Evolutionary conservation across 2,113 vertebrate genomes (phyloP), one percentile per base, ranked within the genome.

Genomic region (Heterocephalus glaber): DNA sequence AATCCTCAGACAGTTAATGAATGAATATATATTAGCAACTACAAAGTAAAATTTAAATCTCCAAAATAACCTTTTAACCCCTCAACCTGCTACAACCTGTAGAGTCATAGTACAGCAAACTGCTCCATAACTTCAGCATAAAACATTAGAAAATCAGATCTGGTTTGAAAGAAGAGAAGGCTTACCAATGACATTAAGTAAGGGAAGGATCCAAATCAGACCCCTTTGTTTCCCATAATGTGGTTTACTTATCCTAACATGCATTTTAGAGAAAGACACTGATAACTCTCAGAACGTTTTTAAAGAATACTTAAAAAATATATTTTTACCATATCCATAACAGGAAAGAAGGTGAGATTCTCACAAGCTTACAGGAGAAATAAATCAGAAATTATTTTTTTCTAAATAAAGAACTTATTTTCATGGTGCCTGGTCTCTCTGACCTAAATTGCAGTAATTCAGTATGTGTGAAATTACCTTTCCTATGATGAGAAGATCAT

Each of bases 381-480:
- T 86, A 96, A 92, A 97, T 96, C 95, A 97, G 94, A 96, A 96
- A 92, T 72, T 56, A 82, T 91, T 96, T 94, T 77, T 88, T 89
- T 81, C 96, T 97, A 97, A 98, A 96, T 97, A 97, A 98, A 92
- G 96, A 92, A 92, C 95, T 98, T 96, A 97, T 97, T 97, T 97
- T 96, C 97, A 96, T 97, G 97, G 96, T 93, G 81, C 74, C 95
- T 96, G 93, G 86, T 97, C 95, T 96, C 79, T 97, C 90, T 98
- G 96, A 97, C 97, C 97, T 98, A 98, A 96, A 97, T 98, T 97
- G 96, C 92, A 95, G 87, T 97, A 97, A 97, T 96, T 97, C 90
- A 96, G 93, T 92, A 95, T 90, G 95, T 97, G 95, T 96, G 95
- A 98, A 97, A 97, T 97, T 97, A 97, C 93, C 91, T 97, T 97